phyloP scores from a whole-genome alignment of 2,888 invertebrate genomes.

The Melangyna quadrimaculata region DNA sequence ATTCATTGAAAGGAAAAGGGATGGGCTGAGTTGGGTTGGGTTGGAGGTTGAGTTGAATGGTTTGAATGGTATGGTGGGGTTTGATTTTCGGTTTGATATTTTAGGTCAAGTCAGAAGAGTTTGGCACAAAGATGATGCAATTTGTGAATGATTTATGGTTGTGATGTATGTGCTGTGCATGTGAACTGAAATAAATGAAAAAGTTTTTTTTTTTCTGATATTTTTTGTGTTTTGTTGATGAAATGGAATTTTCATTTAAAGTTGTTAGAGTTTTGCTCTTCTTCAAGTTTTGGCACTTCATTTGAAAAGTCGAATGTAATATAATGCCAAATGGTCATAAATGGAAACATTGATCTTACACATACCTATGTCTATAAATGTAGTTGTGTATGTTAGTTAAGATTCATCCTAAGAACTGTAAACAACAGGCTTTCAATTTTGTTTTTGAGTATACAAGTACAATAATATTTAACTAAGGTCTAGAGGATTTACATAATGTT shows the following conservation, averaged over 20 bases:
- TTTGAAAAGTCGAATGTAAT: neutral
- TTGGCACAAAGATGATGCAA: slow-evolving; percentile 42
- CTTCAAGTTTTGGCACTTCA: neutral
- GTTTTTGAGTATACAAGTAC: neutral
- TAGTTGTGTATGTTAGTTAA: neutral
- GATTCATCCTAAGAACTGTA: neutral
- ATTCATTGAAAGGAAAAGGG: slow-evolving; percentile 14
- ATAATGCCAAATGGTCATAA: neutral
- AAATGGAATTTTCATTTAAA: slow-evolving; percentile 23
- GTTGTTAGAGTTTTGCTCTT: neutral
- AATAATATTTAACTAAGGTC: neutral
- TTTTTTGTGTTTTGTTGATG: slow-evolving; percentile 25
- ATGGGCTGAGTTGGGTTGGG: neutral
- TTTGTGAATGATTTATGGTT: slow-evolving; percentile 55
- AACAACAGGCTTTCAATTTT: neutral
- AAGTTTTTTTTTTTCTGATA: neutral
- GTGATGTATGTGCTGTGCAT: neutral
- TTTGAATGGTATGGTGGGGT: neutral
- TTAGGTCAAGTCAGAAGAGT: slow-evolving; percentile 47
- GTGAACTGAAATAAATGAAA: slow-evolving; percentile 12
- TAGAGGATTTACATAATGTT: neutral
- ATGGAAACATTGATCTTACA: neutral
- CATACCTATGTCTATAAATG: neutral
- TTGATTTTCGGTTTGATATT: slow-evolving; percentile 25
- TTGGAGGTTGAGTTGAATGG: neutral